These are phyloP conservation scores for Gymnarchus niloticus DNA, from an alignment of 2,113 vertebrate species.

Conservation along the genomic window DNA sequence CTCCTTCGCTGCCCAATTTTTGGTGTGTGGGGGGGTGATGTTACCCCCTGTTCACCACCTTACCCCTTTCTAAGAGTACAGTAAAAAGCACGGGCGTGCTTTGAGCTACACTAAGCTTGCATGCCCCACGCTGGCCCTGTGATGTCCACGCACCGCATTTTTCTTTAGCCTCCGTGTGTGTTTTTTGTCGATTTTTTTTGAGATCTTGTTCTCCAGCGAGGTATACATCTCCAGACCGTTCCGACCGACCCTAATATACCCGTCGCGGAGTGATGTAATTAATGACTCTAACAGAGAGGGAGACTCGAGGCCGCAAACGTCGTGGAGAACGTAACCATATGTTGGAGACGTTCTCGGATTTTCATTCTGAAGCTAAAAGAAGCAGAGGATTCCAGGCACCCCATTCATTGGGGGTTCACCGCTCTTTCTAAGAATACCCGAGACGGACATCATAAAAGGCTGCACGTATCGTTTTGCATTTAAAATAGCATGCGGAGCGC, in stretches of 20 bases:
- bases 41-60: not conserved
- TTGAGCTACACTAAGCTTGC: not conserved
- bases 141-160: not conserved
- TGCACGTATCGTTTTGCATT: not conserved
- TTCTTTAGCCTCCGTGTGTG: not conserved
- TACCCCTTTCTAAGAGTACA: not conserved
- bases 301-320: constrained; percentile 52
- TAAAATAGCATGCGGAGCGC: not conserved
- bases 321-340: constrained; percentile 63
- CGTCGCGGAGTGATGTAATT: constrained; percentile 64
- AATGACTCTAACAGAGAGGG: constrained; percentile 61
- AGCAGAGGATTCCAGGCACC: not conserved
- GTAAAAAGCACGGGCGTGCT: not conserved
- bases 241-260: constrained; percentile 53
- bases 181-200: not conserved
- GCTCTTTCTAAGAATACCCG: not conserved
- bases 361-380: constrained; percentile 24
- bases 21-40: not conserved
- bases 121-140: not conserved
- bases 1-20: constrained; percentile 29
- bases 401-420: not conserved
- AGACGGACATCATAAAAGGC: not conserved
- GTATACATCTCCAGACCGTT: constrained; percentile 48
- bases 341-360: constrained; percentile 49
- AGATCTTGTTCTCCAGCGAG: constrained; percentile 32